Base-by-base conservation (phyloP, 2,888 invertebrate genomes). In the Aproaerema taeniolella region DNA sequence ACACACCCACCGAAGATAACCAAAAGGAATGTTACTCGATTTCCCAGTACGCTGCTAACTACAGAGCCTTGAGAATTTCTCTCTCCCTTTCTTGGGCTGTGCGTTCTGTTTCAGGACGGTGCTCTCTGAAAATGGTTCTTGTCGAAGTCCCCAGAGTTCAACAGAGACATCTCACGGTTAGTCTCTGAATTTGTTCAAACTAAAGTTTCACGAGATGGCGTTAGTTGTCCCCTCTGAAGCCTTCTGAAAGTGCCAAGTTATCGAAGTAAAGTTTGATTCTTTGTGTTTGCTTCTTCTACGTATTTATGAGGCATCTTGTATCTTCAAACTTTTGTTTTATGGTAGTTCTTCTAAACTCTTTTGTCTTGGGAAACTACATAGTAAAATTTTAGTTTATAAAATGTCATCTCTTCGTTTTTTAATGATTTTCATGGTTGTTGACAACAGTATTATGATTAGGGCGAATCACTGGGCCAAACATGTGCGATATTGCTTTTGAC, bases 1-100 rank as follows among this genome's bases (percentile, higher is more conserved):
- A 70, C 66, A 82, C 85, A 68, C 86, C 86, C 72, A 79, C 68
- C 51, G 39, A 49, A 50, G 54, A 3, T 64, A 55, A 67, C 70
- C 77, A 79, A 79, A 83, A 81, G 69, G 76, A 78, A 73, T 52
- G 61, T 61, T 65, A 59, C 58, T 58, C 53, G 51, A 41, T 50
- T 64, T 76, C 74, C 74, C 74, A 57, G 59, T 55, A 53, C 60
- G 50, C 38, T 35, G 46, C 47, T 50, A 66, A 69, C 58, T 61
- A 58, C 47, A 54, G 79, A 80, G 74, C 77, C 81, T 81, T 81
- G 83, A 85, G 85, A 86, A 78, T 77, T 81, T 55, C 51, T 75
- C 81, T 76, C 68, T 86, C 85, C 75, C 83, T 83, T 81, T 85
- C 86, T 82, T 61, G 67, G 69, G 66, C 46, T 45, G 45, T 42